Percentiles rank a stretch among this genome's conserved stretches.
Evolutionary conservation across 2,797 vertebrate genomes (phyloP).

Genomic region (Phrynocephalus forsythii): DNA sequence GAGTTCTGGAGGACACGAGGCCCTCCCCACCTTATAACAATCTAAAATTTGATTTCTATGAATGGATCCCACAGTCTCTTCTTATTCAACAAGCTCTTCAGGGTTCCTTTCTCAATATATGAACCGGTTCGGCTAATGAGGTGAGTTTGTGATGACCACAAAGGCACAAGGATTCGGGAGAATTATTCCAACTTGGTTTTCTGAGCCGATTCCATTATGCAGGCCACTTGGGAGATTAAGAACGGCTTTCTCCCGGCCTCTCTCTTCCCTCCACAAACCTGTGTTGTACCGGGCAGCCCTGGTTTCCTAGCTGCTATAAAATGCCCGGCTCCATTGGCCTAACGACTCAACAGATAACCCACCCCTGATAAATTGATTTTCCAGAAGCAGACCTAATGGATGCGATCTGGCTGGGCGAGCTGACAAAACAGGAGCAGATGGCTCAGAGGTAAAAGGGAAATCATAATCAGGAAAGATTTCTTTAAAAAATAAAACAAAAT

Average conservation of each 20-base stretch:
- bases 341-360: conserved; percentile 23
- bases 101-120: background rate
- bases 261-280: too few relatives aligned
- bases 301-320: conserved; percentile 33
- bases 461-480: background rate
- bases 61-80: too few relatives aligned
- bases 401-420: background rate
- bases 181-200: background rate
- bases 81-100: too few relatives aligned
- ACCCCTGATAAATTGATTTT: conserved; percentile 17
- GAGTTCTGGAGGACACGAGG: too few relatives aligned
- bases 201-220: background rate
- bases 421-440: conserved; percentile 3
- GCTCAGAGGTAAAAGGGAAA: background rate
- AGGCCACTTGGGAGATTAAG: background rate
- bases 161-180: background rate
- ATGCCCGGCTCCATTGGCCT: conserved; percentile 6
- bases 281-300: background rate
- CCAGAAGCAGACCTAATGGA: background rate
- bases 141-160: background rate
- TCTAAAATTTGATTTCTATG: too few relatives aligned
- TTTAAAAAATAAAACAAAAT: background rate
- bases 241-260: background rate
- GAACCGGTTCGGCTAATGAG: too few relatives aligned
- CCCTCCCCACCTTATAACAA: too few relatives aligned